These are phyloP conservation scores for Cochlearius cochlearius DNA, from an alignment of 2,113 vertebrate genomes.

Conservation along the genomic window DNA sequence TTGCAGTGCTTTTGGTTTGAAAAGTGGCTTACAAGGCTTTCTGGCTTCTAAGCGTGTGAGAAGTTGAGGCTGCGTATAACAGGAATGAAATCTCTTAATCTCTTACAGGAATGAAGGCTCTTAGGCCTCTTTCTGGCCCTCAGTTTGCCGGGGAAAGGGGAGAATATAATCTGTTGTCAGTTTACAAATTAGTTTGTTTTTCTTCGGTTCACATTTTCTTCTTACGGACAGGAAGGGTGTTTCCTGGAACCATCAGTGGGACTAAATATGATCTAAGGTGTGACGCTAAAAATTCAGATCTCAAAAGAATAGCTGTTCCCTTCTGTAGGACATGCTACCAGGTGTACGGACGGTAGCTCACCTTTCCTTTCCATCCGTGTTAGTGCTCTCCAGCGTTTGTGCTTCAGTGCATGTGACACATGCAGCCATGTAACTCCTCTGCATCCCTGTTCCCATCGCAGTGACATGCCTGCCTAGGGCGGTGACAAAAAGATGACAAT, in stretches of 20 bases:
- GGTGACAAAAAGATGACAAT: neutral
- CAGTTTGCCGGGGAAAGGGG: neutral
- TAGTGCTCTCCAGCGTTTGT: neutral
- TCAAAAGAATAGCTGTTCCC: neutral
- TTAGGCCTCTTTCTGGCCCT: neutral
- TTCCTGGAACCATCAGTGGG: neutral
- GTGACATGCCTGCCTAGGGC: neutral
- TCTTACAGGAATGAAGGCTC: neutral
- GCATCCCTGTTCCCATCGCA: neutral
- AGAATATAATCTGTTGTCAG: neutral
- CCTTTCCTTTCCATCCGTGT: neutral
- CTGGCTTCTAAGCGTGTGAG: neutral
- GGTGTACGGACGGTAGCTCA: neutral
- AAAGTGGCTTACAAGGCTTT: neutral
- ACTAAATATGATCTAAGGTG: neutral
- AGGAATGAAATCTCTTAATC: neutral
- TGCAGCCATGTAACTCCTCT: neutral
- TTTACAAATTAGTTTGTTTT: neutral
- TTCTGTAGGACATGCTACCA: neutral
- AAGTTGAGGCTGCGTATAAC: neutral
- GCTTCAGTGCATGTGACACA: neutral
- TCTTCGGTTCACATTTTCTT: neutral
- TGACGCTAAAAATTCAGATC: rapidly evolving
- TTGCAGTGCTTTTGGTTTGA: neutral
- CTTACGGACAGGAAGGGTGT: neutral